Evolutionary conservation across 2,113 vertebrate species (phyloP).

Genomic region (Odontophorus gujanensis): DNA sequence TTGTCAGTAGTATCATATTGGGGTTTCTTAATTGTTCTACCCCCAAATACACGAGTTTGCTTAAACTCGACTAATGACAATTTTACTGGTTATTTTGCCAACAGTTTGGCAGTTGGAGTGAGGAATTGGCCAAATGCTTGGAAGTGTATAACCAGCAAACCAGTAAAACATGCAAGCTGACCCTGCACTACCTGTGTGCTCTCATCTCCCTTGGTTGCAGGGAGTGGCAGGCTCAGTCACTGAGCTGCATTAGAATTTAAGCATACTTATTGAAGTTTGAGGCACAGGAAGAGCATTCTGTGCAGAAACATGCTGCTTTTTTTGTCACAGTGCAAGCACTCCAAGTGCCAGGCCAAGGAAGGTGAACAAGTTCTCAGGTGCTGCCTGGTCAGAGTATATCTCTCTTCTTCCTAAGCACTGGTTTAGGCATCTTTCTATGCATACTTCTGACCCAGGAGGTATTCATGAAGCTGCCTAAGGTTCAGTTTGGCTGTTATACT

Average conservation of each 20-base stretch:
- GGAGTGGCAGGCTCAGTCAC: neutral
- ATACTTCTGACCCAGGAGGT: neutral
- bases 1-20: neutral
- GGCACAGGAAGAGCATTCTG: neutral
- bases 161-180: neutral
- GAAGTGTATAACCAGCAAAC: neutral
- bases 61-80: neutral
- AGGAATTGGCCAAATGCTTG: neutral
- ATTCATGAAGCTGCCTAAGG: neutral
- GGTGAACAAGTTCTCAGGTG: accelerated
- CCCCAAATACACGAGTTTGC: neutral
- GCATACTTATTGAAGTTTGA: neutral
- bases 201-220: neutral
- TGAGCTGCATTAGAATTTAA: neutral
- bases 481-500: accelerated
- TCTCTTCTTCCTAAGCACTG: neutral
- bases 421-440: accelerated
- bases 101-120: neutral
- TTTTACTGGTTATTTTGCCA: neutral
- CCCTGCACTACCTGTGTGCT: neutral
- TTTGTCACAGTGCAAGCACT: neutral
- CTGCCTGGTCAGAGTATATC: neutral
- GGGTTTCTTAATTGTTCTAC: neutral
- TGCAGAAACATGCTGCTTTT: neutral
- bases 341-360: neutral